Conservation (phyloP, 1,140 invertebrate species). For the Solenopsis invicta region DNA sequence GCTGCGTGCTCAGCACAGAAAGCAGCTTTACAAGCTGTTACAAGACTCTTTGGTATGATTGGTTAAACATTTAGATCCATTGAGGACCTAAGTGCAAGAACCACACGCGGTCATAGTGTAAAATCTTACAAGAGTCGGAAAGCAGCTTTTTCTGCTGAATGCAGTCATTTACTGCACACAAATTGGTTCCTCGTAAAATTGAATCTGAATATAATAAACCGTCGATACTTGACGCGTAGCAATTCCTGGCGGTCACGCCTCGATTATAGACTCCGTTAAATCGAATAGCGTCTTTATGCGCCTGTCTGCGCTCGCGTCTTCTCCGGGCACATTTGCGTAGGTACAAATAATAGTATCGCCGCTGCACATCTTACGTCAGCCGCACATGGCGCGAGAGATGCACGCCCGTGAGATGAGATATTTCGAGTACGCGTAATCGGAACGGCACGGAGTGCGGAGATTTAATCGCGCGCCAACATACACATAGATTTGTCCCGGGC, state of each 20-base stretch:
- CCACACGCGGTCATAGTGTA: no score
- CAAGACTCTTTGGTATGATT: no score
- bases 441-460: neutral
- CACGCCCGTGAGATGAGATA: conserved; percentile 36
- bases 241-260: conserved; percentile 1
- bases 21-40: no score
- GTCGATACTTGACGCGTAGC: neutral
- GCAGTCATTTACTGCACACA: neutral
- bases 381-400: conserved; percentile 49
- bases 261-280: conserved; percentile 37
- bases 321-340: conserved; percentile 43
- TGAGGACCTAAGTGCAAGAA: no score
- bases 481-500: neutral
- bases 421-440: conserved; percentile 44
- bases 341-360: conserved; percentile 60
- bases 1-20: no score
- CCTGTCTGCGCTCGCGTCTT: conserved; percentile 16
- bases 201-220: neutral
- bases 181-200: neutral
- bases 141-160: no score
- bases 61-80: no score
- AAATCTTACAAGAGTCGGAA: no score
- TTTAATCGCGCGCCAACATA: conserved; percentile 31
- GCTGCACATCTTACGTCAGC: conserved; percentile 48
- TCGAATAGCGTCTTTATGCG: conserved; percentile 34